Evolutionary conservation across 35 echinoderm and acorn worm genomes (phyloP), one percentile per base, ranked within the genome.

Genomic region (Stichopus chloronotus): DNA sequence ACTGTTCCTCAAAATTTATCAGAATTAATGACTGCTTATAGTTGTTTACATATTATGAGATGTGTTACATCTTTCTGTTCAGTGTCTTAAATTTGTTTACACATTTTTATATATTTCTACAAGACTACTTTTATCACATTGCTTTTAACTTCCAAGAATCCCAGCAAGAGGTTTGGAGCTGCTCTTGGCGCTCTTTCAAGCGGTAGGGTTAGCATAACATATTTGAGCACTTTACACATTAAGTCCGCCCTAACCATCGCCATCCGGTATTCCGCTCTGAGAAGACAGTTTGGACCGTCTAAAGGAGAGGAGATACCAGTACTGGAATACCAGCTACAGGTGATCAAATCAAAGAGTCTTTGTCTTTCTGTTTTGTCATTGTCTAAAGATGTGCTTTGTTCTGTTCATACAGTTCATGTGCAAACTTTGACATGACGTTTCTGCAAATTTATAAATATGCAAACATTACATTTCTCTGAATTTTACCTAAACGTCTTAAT

Each of bases 291-390:
- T 96, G 97, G 97, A 89, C 97, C 97, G 25, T 93, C 93, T 3
- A 56, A 89, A 4, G 72, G 91, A 1, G 78, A 96, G 57, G 97
- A 96, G 53, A 54, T 99, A 81, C 95, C 97, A 8, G 97, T 99
- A 16, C 71, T 99, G 63, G 97, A 96, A 92, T 99, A 99, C 57
- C 97, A 99, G 63, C 79, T 96, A 63, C 97, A 99, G 95, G 97
- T 99, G 88, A 90, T 5, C 4, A 4, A 0, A 43, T 43, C 30
- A 43, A 43, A 43, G 30, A 43, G 30, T 3, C 30, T 43, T 43
- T 43, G 30, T 43, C 30, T 43, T 43, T 43, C 30, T 43, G 30
- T 43, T 43, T 43, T 43, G 30, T 43, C 30, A 43, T 43, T 43
- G 30, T 43, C 30, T 43, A 43, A 43, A 43, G 1, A 43, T 43